Base-by-base conservation (phyloP, 2,888 invertebrate genomes). In the Oegoconia quadripuncta region DNA sequence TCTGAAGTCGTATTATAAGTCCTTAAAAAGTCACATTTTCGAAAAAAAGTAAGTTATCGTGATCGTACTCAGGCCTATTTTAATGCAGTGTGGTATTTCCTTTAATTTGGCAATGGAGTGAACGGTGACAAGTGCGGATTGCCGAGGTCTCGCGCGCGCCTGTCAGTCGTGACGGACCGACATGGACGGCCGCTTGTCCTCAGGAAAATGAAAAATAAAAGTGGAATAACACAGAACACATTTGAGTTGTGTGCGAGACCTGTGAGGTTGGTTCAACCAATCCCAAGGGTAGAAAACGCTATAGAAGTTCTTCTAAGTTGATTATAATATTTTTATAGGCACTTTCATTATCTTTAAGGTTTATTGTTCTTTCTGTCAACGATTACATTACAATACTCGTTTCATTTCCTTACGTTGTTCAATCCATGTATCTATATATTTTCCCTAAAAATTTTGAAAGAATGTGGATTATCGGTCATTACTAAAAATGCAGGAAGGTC, bases 81-180 rank as follows among this genome's bases (percentile, higher is more conserved):
- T 59, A 64, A 59, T 59, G 64, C 59, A 59, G 50, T 46, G 50
- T 60, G 45, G 65, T 57, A 71, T 72, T 72, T 67, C 52, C 61
- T 73, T 74, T 78, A 75, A 77, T 78, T 81, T 77, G 75, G 74
- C 70, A 67, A 63, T 41, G 50, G 48, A 54, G 57, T 61, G 61
- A 63, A 67, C 65, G 63, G 63, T 71, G 77, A 79, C 74, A 71
- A 74, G 70, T 59, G 64, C 64, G 64, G 57, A 58, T 55, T 50
- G 64, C 56, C 47, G 51, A 42, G 44, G 44, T 56, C 59, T 59
- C 68, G 63, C 67, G 64, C 64, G 61, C 60, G 60, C 58, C 64
- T 69, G 74, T 75, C 74, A 60, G 62, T 51, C 50, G 48, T 59
- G 63, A 68, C 68, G 55, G 67, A 75, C 69, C n/a, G n/a, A n/a